Evolutionary conservation across 2,113 vertebrate species (phyloP), one percentile per base, ranked within the genome.

Genomic region (Podarcis cretensis): DNA sequence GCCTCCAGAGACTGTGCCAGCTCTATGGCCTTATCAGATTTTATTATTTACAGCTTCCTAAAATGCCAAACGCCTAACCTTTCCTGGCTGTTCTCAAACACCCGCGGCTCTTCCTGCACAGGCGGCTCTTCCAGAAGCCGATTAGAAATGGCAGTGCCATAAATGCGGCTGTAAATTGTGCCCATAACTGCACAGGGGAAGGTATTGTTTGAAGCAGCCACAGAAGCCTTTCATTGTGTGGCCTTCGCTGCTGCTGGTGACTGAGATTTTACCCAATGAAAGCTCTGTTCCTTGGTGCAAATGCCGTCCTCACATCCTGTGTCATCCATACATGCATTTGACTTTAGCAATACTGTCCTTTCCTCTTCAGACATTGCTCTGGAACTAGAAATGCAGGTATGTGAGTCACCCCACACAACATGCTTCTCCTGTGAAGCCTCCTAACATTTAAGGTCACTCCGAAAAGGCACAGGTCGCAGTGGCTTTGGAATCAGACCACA

Each of bases 41-140:
- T 86, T 88, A 74, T 93, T 95, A 94, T 94, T 94, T 95, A 69
- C 89, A 87, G 73, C 79, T 77, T 92, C 35, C 73, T 9, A 37
- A 96, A 96, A 95, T 95, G 94, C 90, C 95, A 95, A 87, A 80
- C 84, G 57, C 84, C 84, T 96, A 94, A 95, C 92, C 90, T 95
- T 94, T 95, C 87, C 92, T 84, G 83, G 43, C 66, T 93, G 82
- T 27, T 93, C 91, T 85, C 37, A 63, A 57, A n/a, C 40, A 74
- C 12, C 43, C n/a, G 16, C 83, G 90, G 81, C 78, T 92, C 91
- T 92, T 91, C 87, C 74, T 63, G 59, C 59, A 63, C 59, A 18
- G 59, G 59, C 59, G 20, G 59, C 59, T 18, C 59, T 5, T 63
- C 59, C 59, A 63, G 93, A 91, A 90, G 82, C 84, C 93, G 83